phyloP scores from a whole-genome alignment of 2,113 vertebrate species.

The Leptobrachium ailaonicum region DNA sequence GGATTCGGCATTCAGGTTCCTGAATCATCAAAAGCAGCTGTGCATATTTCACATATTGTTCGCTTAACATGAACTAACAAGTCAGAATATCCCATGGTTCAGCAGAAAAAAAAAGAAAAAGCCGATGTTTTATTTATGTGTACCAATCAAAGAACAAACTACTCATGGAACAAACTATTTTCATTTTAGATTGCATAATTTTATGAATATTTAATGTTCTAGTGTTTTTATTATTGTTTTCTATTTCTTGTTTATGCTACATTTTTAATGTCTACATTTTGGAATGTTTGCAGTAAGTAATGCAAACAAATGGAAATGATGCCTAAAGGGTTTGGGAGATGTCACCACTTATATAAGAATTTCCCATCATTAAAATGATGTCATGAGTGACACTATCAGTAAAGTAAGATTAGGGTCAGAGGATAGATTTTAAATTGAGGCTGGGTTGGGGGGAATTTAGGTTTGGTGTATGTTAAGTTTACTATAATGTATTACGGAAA shows the following conservation, averaged over 20 bases:
- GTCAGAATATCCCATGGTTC: constrained; percentile 31
- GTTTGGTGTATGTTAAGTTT: too few species aligned
- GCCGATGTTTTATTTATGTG: constrained; percentile 10
- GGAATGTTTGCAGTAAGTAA: too few species aligned
- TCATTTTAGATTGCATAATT: not conserved
- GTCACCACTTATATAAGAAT: too few species aligned
- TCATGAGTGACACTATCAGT: too few species aligned
- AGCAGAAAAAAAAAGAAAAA: constrained; percentile 3
- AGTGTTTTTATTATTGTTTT: not conserved
- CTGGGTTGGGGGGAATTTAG: too few species aligned
- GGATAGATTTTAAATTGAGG: too few species aligned
- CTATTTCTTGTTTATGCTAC: not conserved
- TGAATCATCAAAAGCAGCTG: constrained; percentile 43
- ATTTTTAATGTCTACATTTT: not conserved
- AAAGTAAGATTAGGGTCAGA: too few species aligned
- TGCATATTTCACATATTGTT: constrained; percentile 49
- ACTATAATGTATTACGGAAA: too few species aligned
- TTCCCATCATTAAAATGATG: too few species aligned
- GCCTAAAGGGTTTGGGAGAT: too few species aligned
- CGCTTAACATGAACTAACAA: constrained; percentile 45
- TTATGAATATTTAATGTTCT: not conserved
- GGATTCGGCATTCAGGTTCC: constrained; percentile 39
- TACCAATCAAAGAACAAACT: not conserved
- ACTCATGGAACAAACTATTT: not conserved
- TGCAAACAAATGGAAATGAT: too few species aligned